Evolutionary conservation across 2,888 invertebrate species (phyloP).

Genomic region (Eupithecia inturbata): DNA sequence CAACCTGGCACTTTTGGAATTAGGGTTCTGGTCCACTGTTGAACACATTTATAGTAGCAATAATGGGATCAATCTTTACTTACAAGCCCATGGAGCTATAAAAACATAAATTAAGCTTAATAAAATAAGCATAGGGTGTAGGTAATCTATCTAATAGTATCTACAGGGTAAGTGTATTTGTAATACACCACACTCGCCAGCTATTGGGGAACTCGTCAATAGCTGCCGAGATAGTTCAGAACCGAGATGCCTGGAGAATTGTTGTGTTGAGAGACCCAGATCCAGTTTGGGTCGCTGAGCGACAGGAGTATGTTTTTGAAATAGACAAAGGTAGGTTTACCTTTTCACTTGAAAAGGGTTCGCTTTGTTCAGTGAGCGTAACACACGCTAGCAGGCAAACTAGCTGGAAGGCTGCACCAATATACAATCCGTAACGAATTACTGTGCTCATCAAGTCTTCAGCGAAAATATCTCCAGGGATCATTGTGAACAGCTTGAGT

Average conservation of each 20-base stretch:
- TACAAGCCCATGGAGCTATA: neutral
- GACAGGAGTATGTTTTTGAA: neutral
- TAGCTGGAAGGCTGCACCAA: constrained; percentile 95
- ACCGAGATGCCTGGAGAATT: no score
- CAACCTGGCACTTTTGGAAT: no score
- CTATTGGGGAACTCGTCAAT: no score
- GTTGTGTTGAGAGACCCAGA: no score
- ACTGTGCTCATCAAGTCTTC: constrained; percentile 90
- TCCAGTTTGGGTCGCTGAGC: no score
- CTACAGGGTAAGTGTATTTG: no score
- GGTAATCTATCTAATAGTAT: no score
- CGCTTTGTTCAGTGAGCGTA: constrained; percentile 87
- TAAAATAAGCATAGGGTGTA: no score
- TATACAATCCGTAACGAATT: constrained; percentile 91
- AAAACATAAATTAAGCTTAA: neutral
- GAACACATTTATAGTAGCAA: neutral
- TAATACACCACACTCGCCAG: neutral
- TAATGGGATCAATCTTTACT: neutral
- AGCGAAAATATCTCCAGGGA: constrained; percentile 81
- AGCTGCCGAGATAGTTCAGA: no score
- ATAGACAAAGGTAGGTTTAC: constrained; percentile 55
- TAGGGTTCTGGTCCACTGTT: no score
- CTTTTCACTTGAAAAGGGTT: constrained; percentile 79
- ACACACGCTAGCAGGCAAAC: constrained; percentile 93
- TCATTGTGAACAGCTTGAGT: constrained; percentile 57